Percentiles rank a stretch among this genome's conserved stretches.
Conservation (phyloP, 2,888 invertebrate species). For the Thecocarcelia acutangulata region DNA sequence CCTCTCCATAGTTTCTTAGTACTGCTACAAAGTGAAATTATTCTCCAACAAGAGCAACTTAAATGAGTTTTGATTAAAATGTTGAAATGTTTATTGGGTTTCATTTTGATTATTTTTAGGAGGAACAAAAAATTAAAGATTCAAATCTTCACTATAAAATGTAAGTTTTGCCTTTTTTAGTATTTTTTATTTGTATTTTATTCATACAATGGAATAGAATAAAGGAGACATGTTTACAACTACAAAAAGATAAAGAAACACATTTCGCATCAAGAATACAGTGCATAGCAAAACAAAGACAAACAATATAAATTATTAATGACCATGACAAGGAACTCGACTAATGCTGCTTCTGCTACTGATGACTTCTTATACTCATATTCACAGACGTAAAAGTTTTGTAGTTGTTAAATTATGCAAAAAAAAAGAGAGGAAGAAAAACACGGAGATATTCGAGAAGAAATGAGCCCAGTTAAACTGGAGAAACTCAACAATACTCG, state of each 20-base stretch:
- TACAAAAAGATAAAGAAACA: constrained; percentile 19
- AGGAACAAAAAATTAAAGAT: constrained; percentile 52
- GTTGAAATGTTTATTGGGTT: constrained; percentile 61
- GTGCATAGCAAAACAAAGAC: constrained; percentile 48
- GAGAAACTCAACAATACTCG: background rate
- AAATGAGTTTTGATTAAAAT: constrained; percentile 59
- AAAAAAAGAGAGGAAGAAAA: background rate
- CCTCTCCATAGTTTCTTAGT: constrained; percentile 33
- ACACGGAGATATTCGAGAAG: background rate
- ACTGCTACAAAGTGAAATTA: constrained; percentile 30
- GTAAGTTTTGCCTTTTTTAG: constrained; percentile 45
- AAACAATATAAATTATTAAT: constrained; percentile 57
- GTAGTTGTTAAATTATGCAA: constrained; percentile 1
- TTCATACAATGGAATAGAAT: constrained; percentile 29
- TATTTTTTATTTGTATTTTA: constrained; percentile 42
- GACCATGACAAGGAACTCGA: constrained; percentile 39
- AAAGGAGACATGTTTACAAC: background rate
- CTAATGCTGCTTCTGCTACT: constrained; percentile 9
- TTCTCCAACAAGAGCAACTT: constrained; percentile 29
- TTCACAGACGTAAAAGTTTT: background rate
- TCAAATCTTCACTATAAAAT: constrained; percentile 60
- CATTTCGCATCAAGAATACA: constrained; percentile 20
- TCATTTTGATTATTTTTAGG: constrained; percentile 53
- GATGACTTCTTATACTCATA: constrained; percentile 22
- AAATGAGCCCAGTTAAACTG: background rate